Base-by-base conservation (phyloP, 1,140 invertebrate species). In the Amyelois transitella region DNA sequence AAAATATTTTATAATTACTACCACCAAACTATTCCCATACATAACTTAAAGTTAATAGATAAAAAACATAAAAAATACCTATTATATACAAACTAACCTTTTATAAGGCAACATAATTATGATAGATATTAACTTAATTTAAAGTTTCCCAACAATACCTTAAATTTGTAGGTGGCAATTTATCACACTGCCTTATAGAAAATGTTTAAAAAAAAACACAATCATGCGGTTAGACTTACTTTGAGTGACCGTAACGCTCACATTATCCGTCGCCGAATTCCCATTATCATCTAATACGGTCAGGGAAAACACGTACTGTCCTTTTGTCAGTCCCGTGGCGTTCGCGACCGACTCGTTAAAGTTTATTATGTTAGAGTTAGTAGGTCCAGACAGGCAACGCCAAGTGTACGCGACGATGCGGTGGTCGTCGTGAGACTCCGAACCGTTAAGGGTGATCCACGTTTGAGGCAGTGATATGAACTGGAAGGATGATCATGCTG, bases 181-280 rank as follows among this genome's bases (percentile, higher is more conserved):
- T n/a, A n/a, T n/a, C n/a, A n/a, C n/a, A n/a, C n/a, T n/a, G n/a
- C n/a, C n/a, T n/a, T 28, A 2, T 24, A 4, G 21, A 18, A 24
- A 43, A 28, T 24, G 28, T n/a, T 6, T 24, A 50, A 56, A 44
- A 4, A 21, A 6, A 21, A 38, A 47, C 43, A 56, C 43, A 32
- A 14, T 18, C 45, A 25, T 55, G 25, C 38, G n/a, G 12, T n/a
- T 51, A 56, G 44, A 92, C 92, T 91, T 92, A 97, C 96, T 96
- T 89, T 98, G 96, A 55, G 95, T 94, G n/a, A 98, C 96, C 62
- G 92, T 94, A 12, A 98, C 90, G 69, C 90, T 91, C 18, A 94
- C 91, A 25, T 90, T 91, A 77, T 94, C 93, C 12, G 90, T 91
- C 18, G 94, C 93, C 17, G 92, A 92, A 72, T 97, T 97, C 38